Conservation (phyloP, 1,140 invertebrate genomes). For the Eueides isabella region DNA sequence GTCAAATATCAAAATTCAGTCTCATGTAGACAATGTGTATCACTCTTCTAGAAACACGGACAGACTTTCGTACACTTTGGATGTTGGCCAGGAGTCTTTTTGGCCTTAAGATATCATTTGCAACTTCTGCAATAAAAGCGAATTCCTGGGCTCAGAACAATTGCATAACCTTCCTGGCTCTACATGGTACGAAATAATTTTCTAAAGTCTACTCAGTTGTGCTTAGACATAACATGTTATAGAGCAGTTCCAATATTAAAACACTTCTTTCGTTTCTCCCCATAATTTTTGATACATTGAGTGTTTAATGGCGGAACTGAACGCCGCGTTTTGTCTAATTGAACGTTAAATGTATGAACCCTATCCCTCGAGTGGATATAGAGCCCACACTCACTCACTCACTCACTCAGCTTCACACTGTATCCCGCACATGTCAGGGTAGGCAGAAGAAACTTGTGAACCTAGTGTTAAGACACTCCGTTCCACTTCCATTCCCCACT, state of each 20-base stretch:
- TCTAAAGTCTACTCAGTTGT: background rate
- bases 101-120: slow-evolving; percentile 77
- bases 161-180: slow-evolving; percentile 45
- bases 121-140: slow-evolving; percentile 65
- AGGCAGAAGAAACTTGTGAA: too few relatives aligned
- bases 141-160: slow-evolving; percentile 56
- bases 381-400: too few relatives aligned
- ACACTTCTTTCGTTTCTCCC: too few relatives aligned
- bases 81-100: slow-evolving; percentile 72
- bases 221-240: background rate
- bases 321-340: too few relatives aligned
- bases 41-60: slow-evolving; percentile 48
- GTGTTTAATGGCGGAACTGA: too few relatives aligned
- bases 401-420: too few relatives aligned
- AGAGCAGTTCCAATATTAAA: background rate
- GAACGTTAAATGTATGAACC: too few relatives aligned
- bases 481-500: too few relatives aligned
- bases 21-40: slow-evolving; percentile 46
- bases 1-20: background rate
- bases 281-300: background rate
- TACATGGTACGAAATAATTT: background rate
- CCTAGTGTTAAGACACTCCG: too few relatives aligned
- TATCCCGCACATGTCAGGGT: too few relatives aligned
- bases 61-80: slow-evolving; percentile 72
- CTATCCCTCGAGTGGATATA: too few relatives aligned